Conservation (phyloP, 1,140 invertebrate genomes). For the Brachystomella parvula region DNA sequence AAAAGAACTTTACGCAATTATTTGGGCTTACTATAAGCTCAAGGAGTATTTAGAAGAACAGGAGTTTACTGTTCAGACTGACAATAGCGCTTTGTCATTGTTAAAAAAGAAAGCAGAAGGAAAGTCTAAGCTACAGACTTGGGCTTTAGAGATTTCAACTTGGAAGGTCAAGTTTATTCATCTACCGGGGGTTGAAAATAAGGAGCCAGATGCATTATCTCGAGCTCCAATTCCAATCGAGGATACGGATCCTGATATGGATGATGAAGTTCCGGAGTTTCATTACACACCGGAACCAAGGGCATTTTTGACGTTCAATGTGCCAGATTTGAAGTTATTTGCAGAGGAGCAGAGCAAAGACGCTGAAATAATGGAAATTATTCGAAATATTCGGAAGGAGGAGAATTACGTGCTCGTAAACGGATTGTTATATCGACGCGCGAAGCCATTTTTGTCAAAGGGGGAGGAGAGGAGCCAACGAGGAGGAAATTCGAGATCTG, state of each 20-base stretch:
- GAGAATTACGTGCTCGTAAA: not conserved
- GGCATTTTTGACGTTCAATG: not conserved
- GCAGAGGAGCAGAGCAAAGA: not conserved
- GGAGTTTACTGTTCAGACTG: conserved; percentile 47
- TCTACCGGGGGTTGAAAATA: conserved; percentile 37
- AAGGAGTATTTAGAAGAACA: conserved; percentile 46
- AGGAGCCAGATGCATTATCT: conserved; percentile 19
- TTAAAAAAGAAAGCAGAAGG: conserved; percentile 43
- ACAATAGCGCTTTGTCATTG: conserved; percentile 47
- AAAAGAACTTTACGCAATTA: conserved; percentile 48
- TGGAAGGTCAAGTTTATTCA: conserved; percentile 27
- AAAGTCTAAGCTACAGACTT: conserved; percentile 43
- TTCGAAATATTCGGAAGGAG: not conserved
- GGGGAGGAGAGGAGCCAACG: not conserved
- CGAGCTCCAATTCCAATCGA: conserved; percentile 19
- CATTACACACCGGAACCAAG: not conserved
- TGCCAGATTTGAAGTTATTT: not conserved
- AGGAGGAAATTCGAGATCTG: not conserved
- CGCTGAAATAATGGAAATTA: not conserved
- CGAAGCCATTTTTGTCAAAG: not conserved
- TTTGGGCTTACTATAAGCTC: conserved; percentile 46
- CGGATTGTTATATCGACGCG: not conserved
- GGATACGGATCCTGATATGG: not conserved
- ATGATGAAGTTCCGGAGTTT: not conserved
- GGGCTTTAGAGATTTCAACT: conserved; percentile 47